A percentile compares a stretch with the other conserved stretches of the same genome.
These are phyloP conservation scores for Cassiopea andromeda DNA, from an alignment of 30 jellyfish, hydroid and myxozoan species.

Conservation along the genomic window DNA sequence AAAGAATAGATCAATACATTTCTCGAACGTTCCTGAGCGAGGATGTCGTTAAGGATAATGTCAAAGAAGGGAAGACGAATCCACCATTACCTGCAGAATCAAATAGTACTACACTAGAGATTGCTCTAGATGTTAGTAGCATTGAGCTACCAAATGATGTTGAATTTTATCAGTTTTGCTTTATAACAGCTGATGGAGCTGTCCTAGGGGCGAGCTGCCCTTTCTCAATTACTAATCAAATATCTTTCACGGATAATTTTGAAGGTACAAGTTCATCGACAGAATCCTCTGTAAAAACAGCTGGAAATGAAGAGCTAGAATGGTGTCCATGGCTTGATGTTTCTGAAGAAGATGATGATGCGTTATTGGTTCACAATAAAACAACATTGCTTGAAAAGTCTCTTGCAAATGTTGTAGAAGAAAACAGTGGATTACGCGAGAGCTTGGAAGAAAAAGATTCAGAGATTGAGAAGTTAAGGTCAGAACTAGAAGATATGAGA, in stretches of 20 bases:
- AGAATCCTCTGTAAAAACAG: neutral
- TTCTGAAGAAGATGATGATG: slow-evolving; percentile 72
- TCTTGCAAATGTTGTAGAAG: slow-evolving; percentile 65
- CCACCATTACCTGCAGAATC: neutral
- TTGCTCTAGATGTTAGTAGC: slow-evolving; percentile 38
- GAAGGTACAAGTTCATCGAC: neutral
- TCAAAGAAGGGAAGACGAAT: neutral
- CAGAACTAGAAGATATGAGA: slow-evolving; percentile 19
- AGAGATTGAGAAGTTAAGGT: neutral
- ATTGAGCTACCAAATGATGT: slow-evolving; percentile 37
- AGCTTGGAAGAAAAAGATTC: slow-evolving; percentile 2
- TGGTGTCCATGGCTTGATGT: slow-evolving; percentile 81
- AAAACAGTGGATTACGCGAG: slow-evolving; percentile 49
- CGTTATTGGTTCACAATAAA: slow-evolving; percentile 77
- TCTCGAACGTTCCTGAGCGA: neutral
- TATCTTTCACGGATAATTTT: too few relatives aligned
- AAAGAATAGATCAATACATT: slow-evolving; percentile 28
- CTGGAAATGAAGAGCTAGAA: slow-evolving; percentile 21
- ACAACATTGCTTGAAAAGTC: slow-evolving; percentile 84
- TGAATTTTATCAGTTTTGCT: slow-evolving; percentile 92
- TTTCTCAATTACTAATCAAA: slow-evolving; percentile 43
- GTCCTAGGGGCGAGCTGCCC: slow-evolving; percentile 94
- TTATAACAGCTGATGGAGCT: slow-evolving; percentile 52
- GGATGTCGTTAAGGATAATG: neutral
- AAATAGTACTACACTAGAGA: neutral